These are phyloP conservation scores for Spicauda simplicius DNA, from an alignment of 2,888 invertebrate species.

Conservation along the genomic window DNA sequence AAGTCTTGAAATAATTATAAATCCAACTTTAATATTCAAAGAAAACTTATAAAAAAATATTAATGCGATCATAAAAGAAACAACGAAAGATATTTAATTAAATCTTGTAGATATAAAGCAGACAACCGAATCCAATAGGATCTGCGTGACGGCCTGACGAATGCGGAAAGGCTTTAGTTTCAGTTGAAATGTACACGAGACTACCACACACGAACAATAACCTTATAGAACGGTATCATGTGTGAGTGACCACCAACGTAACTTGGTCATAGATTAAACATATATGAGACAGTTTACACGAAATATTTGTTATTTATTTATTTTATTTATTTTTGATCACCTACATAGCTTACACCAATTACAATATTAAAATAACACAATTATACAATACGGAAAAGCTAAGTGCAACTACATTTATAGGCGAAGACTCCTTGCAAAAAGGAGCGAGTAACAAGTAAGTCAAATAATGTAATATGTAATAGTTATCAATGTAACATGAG, in stretches of 20 bases:
- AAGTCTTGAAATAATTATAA: too few species aligned
- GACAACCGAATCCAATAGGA: background rate
- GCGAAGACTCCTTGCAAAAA: too few species aligned
- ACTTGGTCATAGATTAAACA: slow-evolving; percentile 2
- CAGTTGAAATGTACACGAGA: slow-evolving; percentile 22
- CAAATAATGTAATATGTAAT: too few species aligned
- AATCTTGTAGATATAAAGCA: background rate
- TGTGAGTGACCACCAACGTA: slow-evolving; percentile 15
- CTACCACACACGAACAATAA: background rate
- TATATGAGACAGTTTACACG: background rate
- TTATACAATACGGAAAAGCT: too few species aligned
- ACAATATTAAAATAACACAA: too few species aligned
- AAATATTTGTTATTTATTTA: too few species aligned
- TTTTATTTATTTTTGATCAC: too few species aligned
- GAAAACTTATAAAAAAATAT: background rate
- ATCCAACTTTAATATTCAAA: too few species aligned
- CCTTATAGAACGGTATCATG: slow-evolving; percentile 9
- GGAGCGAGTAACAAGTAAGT: too few species aligned
- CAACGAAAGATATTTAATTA: background rate
- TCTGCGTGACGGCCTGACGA: slow-evolving; percentile 14
- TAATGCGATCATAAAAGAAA: background rate
- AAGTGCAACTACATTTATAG: too few species aligned
- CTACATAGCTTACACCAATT: too few species aligned
- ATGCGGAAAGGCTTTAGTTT: slow-evolving; percentile 26
- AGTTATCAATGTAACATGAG: too few species aligned